phyloP scores from a whole-genome alignment of 1,140 invertebrate species.

The Batillaria attramentaria region DNA sequence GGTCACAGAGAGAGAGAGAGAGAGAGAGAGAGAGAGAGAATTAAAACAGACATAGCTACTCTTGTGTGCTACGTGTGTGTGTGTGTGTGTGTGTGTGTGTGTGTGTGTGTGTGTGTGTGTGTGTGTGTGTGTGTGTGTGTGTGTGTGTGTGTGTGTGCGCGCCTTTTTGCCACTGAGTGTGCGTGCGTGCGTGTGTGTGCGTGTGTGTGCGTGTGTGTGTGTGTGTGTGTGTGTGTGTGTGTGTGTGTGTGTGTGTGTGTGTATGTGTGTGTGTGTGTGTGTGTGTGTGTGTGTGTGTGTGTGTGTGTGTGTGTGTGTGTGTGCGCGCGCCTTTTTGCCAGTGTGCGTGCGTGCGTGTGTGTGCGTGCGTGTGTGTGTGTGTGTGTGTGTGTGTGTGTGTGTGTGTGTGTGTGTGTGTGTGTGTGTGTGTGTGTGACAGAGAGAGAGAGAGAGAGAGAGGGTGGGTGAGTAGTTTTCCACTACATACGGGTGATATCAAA shows the following conservation, averaged over 20 bases:
- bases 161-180: not conserved
- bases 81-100: conserved; percentile 11
- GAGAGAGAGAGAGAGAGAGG: not conserved
- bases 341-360: conserved; percentile 12
- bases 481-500: no score
- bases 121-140: conserved; percentile 17
- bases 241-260: conserved; percentile 22
- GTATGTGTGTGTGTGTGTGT: conserved; percentile 14
- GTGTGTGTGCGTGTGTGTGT: conserved; percentile 11
- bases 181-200: not conserved
- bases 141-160: conserved; percentile 4
- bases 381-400: not conserved
- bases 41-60: not conserved
- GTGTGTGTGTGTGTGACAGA: conserved; percentile 21
- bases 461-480: no score
- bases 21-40: not conserved
- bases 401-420: not conserved
- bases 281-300: conserved; percentile 20
- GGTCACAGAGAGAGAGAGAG: not conserved
- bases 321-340: not conserved
- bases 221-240: conserved; percentile 24
- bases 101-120: conserved; percentile 10
- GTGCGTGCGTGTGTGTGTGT: not conserved
- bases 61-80: not conserved
- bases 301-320: conserved; percentile 16